These are phyloP conservation scores for Anser brachyrhynchus DNA, from an alignment of 2,113 vertebrate species.

Conservation along the genomic window DNA sequence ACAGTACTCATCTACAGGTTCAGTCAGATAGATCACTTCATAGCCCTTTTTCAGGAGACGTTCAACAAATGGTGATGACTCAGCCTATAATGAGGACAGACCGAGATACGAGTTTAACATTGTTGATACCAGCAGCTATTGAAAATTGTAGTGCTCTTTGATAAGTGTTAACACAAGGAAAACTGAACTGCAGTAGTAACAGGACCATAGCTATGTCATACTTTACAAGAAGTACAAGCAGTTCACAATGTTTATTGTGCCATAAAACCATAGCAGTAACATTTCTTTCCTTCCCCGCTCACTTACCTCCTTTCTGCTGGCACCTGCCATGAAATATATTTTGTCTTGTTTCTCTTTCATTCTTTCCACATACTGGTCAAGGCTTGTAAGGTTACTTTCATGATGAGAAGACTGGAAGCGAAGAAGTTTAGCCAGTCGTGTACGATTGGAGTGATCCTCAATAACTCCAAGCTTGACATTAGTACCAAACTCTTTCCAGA, in stretches of 20 bases:
- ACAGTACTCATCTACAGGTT: conserved; percentile 98
- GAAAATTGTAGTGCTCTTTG: neutral
- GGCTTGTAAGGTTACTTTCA: conserved; percentile 82
- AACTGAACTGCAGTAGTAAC: neutral
- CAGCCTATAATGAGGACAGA: conserved; percentile 78
- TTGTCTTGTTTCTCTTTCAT: conserved; percentile 99
- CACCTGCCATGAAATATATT: conserved; percentile 98
- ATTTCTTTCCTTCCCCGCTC: neutral
- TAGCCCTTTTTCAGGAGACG: conserved; percentile 95
- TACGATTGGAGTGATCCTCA: conserved; percentile 98
- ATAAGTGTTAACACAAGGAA: neutral
- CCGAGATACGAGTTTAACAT: neutral
- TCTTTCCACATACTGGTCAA: conserved; percentile 97
- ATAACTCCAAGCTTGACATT: conserved; percentile 98
- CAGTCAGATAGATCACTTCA: conserved; percentile 97
- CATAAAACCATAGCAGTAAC: fast-evolving
- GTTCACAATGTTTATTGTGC: neutral
- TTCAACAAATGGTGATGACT: conserved; percentile 97
- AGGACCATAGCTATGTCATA: no score
- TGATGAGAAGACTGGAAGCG: conserved; percentile 96
- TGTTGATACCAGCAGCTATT: neutral
- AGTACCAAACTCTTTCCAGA: conserved; percentile 99
- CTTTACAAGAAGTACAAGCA: neutral
- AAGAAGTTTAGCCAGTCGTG: conserved; percentile 95
- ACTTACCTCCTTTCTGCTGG: conserved; percentile 92